Evolutionary conservation across 2,888 invertebrate genomes (phyloP).

Genomic region (Malthinus flaveolus): DNA sequence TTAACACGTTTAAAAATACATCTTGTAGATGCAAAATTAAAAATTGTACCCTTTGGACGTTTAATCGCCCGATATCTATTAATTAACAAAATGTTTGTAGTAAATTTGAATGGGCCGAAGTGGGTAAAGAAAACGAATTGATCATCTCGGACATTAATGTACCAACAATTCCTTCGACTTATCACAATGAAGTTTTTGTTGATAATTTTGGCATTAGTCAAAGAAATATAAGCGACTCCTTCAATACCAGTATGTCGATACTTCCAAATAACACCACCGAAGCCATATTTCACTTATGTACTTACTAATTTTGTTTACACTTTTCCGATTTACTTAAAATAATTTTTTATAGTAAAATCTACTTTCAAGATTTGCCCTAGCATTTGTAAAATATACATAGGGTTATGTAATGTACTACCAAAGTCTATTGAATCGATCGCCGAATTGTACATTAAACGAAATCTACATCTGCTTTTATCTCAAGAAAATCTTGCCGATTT

Average conservation of each 20-base stretch:
- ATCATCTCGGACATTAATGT: conserved; percentile 9
- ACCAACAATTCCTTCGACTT: conserved; percentile 45
- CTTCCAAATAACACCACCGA: conserved; percentile 51
- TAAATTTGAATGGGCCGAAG: conserved; percentile 54
- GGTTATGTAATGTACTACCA: conserved; percentile 54
- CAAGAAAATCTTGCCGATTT: conserved; percentile 63
- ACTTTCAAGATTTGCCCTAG: conserved; percentile 57
- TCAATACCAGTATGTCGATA: conserved; percentile 39
- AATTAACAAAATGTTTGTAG: conserved; percentile 35
- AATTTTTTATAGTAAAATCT: conserved; percentile 58
- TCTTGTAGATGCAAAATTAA: too few species aligned
- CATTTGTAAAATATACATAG: conserved; percentile 57
- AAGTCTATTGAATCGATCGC: conserved; percentile 55
- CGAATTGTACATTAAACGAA: conserved; percentile 51
- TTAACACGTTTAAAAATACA: too few species aligned
- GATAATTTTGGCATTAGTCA: conserved; percentile 53
- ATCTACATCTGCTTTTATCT: conserved; percentile 54
- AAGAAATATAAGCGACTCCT: conserved; percentile 37
- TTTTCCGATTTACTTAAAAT: conserved; percentile 1
- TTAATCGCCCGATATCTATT: too few species aligned
- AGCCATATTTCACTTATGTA: conserved; percentile 55
- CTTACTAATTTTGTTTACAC: conserved; percentile 29
- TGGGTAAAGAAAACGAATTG: conserved; percentile 48
- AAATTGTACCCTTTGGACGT: too few species aligned
- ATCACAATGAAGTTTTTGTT: conserved; percentile 50